Percentiles rank a stretch among this genome's conserved stretches.
Evolutionary conservation across 2,888 invertebrate species (phyloP).

Genomic region (Onchidella celtica): DNA sequence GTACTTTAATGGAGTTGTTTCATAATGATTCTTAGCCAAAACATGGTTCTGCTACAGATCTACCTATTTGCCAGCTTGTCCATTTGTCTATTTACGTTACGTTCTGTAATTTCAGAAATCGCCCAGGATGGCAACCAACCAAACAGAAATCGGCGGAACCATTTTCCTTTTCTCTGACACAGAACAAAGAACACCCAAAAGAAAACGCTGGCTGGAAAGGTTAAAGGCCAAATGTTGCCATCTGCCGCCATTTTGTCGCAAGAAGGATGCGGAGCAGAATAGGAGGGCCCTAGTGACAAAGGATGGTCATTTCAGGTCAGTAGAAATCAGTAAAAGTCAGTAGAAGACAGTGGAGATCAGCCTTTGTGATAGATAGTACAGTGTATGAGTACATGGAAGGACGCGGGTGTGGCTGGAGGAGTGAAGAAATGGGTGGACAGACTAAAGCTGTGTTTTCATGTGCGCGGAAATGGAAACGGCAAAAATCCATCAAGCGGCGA

Average conservation of each 20-base stretch:
- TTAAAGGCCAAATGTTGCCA: constrained; percentile 20
- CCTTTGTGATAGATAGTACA: too few species aligned
- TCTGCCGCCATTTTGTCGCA: constrained; percentile 4
- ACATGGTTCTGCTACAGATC: not conserved
- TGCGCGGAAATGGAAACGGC: too few species aligned
- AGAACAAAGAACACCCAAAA: constrained; percentile 16
- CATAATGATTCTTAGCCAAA: too few species aligned
- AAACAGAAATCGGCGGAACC: constrained; percentile 48
- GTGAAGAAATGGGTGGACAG: too few species aligned
- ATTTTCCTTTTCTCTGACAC: constrained; percentile 52
- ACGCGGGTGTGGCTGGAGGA: too few species aligned
- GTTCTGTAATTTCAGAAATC: constrained; percentile 17
- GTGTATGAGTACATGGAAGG: too few species aligned
- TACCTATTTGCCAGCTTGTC: too few species aligned
- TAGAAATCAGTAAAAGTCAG: too few species aligned
- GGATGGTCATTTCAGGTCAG: constrained; percentile 97
- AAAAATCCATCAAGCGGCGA: too few species aligned
- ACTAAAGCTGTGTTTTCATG: too few species aligned
- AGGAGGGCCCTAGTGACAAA: constrained; percentile 85
- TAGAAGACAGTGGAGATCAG: too few species aligned
- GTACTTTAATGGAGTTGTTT: too few species aligned
- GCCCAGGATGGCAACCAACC: not conserved
- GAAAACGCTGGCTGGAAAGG: constrained; percentile 34
- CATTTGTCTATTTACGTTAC: not conserved
- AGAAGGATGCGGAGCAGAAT: constrained; percentile 47